phyloP scores from a whole-genome alignment of 2,113 vertebrate species.

The Bucco capensis region DNA sequence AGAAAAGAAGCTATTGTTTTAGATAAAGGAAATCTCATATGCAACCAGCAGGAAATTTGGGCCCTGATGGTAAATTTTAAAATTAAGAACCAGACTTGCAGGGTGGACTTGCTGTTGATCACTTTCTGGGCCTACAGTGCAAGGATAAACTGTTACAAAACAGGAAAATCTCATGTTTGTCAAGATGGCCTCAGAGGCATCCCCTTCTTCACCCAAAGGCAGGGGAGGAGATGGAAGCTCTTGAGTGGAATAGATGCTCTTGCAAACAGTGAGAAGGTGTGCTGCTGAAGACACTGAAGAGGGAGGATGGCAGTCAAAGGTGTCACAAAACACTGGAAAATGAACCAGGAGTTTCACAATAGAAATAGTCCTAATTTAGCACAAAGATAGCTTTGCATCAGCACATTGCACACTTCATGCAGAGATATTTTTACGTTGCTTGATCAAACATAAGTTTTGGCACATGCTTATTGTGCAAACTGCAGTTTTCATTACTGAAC shows the following conservation, averaged over 20 bases:
- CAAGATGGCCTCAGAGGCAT: neutral
- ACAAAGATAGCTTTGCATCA: neutral
- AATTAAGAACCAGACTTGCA: neutral
- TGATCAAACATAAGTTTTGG: neutral
- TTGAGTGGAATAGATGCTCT: neutral
- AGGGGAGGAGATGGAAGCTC: neutral
- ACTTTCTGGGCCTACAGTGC: neutral
- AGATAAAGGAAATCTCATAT: neutral
- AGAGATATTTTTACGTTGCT: neutral
- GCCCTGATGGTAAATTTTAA: neutral
- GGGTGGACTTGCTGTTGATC: neutral
- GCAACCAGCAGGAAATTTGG: neutral
- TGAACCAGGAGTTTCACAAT: neutral
- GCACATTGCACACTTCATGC: neutral
- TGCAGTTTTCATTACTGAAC: neutral
- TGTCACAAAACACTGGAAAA: neutral
- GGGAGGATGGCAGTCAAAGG: neutral
- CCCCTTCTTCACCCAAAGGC: neutral
- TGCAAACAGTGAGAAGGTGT: neutral
- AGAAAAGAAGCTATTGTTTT: neutral
- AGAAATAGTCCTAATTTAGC: neutral
- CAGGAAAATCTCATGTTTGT: neutral
- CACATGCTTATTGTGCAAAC: neutral
- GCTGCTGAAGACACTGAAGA: neutral
- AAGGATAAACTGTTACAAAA: neutral